Evolutionary conservation across 2,797 vertebrate genomes (phyloP).

Genomic region (Cuculus canorus): DNA sequence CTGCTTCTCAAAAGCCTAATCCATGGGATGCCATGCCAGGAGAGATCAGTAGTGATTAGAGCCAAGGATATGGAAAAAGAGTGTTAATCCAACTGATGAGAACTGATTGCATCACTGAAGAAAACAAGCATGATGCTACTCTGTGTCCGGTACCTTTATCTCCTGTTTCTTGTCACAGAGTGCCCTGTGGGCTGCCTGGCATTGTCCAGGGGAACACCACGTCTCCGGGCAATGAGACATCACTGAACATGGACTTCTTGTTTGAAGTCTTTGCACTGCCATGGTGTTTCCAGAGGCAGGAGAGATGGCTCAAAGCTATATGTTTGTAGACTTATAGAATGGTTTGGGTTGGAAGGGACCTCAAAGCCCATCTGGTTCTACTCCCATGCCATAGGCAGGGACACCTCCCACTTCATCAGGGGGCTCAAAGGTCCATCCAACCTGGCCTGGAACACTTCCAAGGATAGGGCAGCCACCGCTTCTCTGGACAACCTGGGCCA

Average conservation of each 20-base stretch:
- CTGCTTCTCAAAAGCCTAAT: background rate
- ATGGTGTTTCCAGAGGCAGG: background rate
- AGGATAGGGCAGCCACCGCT: too few relatives aligned
- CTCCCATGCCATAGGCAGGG: too few relatives aligned
- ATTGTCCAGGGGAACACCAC: background rate
- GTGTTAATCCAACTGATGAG: background rate
- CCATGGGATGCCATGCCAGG: background rate
- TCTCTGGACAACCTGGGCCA: too few relatives aligned
- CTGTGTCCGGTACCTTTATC: background rate
- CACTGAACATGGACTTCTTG: rapidly evolving
- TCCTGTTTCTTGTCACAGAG: background rate
- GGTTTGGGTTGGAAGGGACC: too few relatives aligned
- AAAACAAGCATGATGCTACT: background rate
- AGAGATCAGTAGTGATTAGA: background rate
- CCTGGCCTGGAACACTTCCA: too few relatives aligned
- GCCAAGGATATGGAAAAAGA: background rate
- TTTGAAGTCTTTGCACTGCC: background rate
- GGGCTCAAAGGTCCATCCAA: too few relatives aligned
- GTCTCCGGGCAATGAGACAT: background rate
- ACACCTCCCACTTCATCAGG: too few relatives aligned
- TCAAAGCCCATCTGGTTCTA: too few relatives aligned
- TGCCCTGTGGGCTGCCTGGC: background rate
- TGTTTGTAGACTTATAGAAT: background rate
- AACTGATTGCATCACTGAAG: background rate
- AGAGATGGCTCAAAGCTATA: rapidly evolving